Percentiles rank a stretch among this genome's conserved stretches.
Evolutionary conservation across 2,113 vertebrate species (phyloP).

Genomic region (Rhegmatorhina hoffmannsi): DNA sequence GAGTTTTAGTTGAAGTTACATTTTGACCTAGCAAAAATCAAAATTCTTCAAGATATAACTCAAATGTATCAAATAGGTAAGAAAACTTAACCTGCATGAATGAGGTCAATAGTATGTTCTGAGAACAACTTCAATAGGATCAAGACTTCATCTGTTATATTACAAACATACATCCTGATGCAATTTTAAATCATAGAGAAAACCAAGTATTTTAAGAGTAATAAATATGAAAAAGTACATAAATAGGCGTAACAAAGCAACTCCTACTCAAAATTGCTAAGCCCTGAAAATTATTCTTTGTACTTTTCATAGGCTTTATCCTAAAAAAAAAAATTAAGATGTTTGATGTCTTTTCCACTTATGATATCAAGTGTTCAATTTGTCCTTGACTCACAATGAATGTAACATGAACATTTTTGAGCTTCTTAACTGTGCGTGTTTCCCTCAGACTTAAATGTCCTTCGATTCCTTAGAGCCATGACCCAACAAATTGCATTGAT

Average conservation of each 20-base stretch:
- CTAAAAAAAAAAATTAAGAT: not conserved
- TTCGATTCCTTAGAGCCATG: not conserved
- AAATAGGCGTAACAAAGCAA: not conserved
- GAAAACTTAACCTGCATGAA: not conserved
- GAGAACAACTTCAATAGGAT: not conserved
- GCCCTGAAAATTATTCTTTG: not conserved
- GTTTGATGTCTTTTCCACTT: not conserved
- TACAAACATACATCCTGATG: not conserved
- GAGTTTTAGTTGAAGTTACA: not conserved
- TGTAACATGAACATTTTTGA: not conserved
- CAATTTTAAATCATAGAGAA: not conserved
- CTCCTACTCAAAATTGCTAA: not conserved
- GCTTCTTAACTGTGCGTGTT: not conserved
- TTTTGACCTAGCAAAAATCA: not conserved
- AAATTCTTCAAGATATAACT: not conserved
- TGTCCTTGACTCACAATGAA: not conserved
- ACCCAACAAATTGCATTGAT: not conserved
- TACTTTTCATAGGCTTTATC: not conserved
- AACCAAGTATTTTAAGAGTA: not conserved
- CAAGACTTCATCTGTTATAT: not conserved
- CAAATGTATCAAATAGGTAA: not conserved
- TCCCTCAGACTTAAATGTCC: not conserved
- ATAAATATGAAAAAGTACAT: not conserved
- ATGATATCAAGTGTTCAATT: not conserved
- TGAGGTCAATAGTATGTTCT: not conserved